Evolutionary conservation across 2,113 vertebrate species (phyloP), one percentile per base, ranked within the genome.

Genomic region (Ammodytes dubius): DNA sequence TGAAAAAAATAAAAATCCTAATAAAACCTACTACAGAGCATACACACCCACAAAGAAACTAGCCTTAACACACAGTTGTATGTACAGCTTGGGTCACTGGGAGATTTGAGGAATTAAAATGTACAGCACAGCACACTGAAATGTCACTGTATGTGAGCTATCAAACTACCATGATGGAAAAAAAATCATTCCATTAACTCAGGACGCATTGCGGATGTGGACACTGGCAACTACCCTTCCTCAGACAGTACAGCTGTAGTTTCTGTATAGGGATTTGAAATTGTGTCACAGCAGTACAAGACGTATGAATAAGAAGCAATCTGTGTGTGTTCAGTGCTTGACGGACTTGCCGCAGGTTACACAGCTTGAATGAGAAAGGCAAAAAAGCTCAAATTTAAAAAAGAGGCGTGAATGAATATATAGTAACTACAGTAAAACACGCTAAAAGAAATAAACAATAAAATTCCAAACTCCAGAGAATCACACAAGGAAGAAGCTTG

Each of bases 1-100:
- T 56, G 59, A 58, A 39, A 58, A 49, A 76, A 12, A 47, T 37
- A 42, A 8, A 70, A 57, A 72, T 81, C 40, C 56, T 56, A 87
- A 68, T 42, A 40, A 85, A 72, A 87, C 65, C 74, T 86, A 92
- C 87, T 83, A 92, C 88, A 79, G 76, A 83, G 90, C 87, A 89
- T 81, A 93, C 67, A 79, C 89, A 87, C 87, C 27, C 27, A 27
- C 27, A 27, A 81, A 78, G 76, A 82, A 89, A 82, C 87, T 86
- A 88, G 76, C 82, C 65, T 75, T 83, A 81, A 77, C 52, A 67
- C 79, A 86, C 78, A 45, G 71, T 53, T 75, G 37, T 93, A 89
- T 94, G 83, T 94, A 93, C 92, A 94, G 65, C 75, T 84, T 59
- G 87, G 87, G 74, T 90, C 80, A 93, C 82, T 53, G 70, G 11